Conservation (phyloP, 1,140 invertebrate species). For the Eulimnadia texana region DNA sequence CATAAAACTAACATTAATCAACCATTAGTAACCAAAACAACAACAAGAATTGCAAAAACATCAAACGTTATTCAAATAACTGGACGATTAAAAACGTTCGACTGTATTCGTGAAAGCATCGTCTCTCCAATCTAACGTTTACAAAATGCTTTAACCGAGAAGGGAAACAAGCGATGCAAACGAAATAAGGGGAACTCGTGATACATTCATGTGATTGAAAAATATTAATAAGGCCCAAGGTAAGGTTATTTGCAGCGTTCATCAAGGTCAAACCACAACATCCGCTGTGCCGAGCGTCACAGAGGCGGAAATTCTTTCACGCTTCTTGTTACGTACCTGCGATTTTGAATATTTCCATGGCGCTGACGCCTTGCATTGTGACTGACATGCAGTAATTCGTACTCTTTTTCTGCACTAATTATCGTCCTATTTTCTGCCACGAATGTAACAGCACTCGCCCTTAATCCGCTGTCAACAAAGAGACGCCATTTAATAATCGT, state of each 20-base stretch:
- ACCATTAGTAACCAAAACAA: no score
- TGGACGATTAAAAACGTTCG: no score
- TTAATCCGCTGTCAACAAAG: neutral
- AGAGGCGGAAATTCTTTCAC: neutral
- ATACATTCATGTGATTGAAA: neutral
- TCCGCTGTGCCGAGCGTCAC: neutral
- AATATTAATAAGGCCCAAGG: neutral
- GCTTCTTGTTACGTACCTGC: constrained; percentile 3
- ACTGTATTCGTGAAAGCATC: no score
- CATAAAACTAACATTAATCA: no score
- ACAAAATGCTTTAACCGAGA: neutral
- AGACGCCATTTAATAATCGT: neutral
- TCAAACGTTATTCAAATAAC: no score
- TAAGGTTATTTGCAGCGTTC: neutral
- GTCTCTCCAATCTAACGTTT: no score
- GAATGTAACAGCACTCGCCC: no score
- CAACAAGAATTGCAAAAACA: no score
- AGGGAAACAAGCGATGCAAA: neutral
- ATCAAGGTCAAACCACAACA: neutral
- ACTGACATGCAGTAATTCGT: no score
- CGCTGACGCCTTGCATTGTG: neutral
- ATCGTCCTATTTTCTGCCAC: neutral
- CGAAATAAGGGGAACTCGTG: neutral
- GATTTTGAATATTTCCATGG: constrained; percentile 9
- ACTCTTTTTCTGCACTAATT: neutral